phyloP scores from a whole-genome alignment of 2,113 vertebrate species.

The Mesoclemmys tuberculata region DNA sequence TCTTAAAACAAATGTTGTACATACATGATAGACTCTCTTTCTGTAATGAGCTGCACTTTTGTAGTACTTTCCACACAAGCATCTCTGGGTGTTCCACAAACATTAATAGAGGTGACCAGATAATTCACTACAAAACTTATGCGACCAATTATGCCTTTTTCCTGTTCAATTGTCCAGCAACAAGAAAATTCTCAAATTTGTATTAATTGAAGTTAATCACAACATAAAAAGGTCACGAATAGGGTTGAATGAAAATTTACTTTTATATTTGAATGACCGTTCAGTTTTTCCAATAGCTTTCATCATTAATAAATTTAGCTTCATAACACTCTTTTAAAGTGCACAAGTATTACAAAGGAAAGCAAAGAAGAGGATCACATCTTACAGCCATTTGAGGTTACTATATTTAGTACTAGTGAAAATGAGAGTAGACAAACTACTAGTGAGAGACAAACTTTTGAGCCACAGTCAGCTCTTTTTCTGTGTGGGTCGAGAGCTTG shows the following conservation, averaged over 20 bases:
- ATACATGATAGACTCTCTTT: neutral
- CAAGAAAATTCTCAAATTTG: neutral
- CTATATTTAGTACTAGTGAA: neutral
- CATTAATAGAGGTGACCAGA: neutral
- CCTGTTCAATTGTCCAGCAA: neutral
- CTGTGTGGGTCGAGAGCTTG: no score
- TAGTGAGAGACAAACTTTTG: no score
- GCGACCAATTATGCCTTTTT: neutral
- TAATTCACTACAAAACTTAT: neutral
- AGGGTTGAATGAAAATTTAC: neutral
- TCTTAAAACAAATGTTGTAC: no score
- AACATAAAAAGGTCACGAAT: neutral
- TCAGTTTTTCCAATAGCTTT: neutral
- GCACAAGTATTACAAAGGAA: neutral
- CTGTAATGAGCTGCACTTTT: neutral
- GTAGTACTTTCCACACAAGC: neutral
- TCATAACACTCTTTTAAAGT: neutral
- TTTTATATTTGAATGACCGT: neutral
- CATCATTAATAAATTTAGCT: neutral
- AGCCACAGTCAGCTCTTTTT: no score
- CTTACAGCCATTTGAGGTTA: neutral
- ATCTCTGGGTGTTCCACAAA: neutral
- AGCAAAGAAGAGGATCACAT: neutral
- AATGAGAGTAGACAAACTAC: neutral
- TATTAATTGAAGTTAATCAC: neutral